phyloP scores from a whole-genome alignment of 1,140 invertebrate genomes.

The Orchesella cincta region DNA sequence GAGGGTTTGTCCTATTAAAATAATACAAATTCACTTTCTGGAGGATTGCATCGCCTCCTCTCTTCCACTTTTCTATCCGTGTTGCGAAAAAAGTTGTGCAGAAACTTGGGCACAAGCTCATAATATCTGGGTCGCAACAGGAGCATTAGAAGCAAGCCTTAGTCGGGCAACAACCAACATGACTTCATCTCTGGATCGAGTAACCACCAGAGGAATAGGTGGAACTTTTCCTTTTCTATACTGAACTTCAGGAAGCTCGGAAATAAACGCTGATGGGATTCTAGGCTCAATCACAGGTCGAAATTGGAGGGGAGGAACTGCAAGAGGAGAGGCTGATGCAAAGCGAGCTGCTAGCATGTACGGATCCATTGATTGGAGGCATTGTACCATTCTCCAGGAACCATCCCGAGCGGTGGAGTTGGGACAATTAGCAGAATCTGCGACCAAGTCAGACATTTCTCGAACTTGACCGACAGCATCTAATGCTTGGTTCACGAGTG shows the following conservation, averaged over 20 bases:
- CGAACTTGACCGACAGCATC: neutral
- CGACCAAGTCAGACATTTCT: neutral
- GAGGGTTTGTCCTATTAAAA: neutral
- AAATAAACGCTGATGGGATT: slow-evolving; percentile 35
- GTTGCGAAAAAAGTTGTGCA: neutral
- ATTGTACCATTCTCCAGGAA: neutral
- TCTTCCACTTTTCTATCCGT: neutral
- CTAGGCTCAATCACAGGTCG: slow-evolving; percentile 35
- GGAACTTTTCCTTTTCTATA: slow-evolving; percentile 27
- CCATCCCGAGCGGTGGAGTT: neutral
- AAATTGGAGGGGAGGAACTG: too few relatives aligned
- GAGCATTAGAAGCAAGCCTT: neutral
- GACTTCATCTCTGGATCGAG: slow-evolving; percentile 29
- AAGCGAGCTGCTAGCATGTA: neutral
- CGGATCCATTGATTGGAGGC: neutral
- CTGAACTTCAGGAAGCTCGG: slow-evolving; percentile 30
- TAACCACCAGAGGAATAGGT: slow-evolving; percentile 21
- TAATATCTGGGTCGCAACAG: neutral
- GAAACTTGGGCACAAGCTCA: neutral
- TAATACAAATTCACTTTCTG: neutral
- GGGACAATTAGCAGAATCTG: neutral
- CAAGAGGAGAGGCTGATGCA: neutral
- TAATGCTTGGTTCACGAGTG: neutral
- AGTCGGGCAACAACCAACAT: neutral
- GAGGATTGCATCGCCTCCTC: neutral